Percentiles rank a stretch among this genome's conserved stretches.
Conservation (phyloP, 2,113 vertebrate genomes). For the Albula goreensis region DNA sequence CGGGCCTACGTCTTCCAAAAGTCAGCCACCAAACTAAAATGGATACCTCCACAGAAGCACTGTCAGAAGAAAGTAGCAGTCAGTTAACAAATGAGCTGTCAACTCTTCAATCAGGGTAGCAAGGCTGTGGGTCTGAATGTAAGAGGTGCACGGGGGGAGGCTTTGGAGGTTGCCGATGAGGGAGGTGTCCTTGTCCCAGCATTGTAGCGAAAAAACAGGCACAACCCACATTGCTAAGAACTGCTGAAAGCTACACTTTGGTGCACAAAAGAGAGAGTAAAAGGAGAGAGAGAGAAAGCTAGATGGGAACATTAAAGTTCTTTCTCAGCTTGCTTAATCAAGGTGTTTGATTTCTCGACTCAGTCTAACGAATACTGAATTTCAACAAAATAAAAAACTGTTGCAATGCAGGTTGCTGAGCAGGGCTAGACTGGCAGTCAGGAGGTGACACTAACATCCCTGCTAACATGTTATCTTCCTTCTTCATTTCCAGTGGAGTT, state of each 20-base stretch:
- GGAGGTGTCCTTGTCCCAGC: neutral
- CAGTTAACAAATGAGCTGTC: constrained; percentile 16
- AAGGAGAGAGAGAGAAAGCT: constrained; percentile 20
- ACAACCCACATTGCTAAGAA: constrained; percentile 16
- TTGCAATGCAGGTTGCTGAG: constrained; percentile 43
- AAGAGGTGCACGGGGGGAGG: too few relatives aligned
- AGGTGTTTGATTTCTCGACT: constrained; percentile 49
- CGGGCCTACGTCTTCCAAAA: neutral
- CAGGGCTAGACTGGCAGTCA: neutral
- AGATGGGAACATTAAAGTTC: constrained; percentile 51
- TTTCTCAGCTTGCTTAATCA: constrained; percentile 44
- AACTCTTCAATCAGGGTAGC: constrained; percentile 3
- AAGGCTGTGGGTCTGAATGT: neutral
- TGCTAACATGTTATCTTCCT: neutral
- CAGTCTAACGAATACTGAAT: constrained; percentile 45
- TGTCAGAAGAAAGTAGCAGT: neutral
- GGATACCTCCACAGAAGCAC: neutral
- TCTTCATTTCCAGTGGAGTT: too few relatives aligned
- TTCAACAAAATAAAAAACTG: constrained; percentile 43
- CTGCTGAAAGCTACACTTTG: constrained; percentile 30
- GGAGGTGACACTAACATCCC: neutral
- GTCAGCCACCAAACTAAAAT: neutral
- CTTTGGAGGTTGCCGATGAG: too few relatives aligned
- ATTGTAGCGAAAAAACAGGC: constrained; percentile 9
- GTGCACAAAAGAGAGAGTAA: constrained; percentile 27